phyloP scores from a whole-genome alignment of 2,797 vertebrate genomes.

The Podarcis siculus region DNA sequence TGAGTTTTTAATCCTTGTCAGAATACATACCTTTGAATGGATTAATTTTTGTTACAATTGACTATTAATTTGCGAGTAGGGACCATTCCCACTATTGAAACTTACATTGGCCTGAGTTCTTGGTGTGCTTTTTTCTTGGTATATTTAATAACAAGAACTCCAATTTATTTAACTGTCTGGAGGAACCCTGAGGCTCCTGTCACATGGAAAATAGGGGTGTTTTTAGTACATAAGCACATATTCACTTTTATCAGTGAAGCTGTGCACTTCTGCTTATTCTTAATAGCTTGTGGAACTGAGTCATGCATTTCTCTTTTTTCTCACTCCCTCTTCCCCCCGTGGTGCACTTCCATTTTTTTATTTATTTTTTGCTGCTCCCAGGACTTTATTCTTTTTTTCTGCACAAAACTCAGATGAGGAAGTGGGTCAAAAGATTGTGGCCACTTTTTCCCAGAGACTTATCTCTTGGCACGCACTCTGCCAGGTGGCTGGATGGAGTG shows the following conservation, averaged over 20 bases:
- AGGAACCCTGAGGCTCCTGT: no score
- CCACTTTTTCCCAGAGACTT: slow-evolving; percentile 13
- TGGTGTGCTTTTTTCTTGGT: no score
- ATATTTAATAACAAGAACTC: no score
- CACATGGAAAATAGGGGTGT: background rate
- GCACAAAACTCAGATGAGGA: background rate
- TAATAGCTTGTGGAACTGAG: slow-evolving; percentile 17
- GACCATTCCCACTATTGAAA: no score
- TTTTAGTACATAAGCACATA: background rate
- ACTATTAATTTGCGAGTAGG: no score
- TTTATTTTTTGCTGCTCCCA: slow-evolving; percentile 17
- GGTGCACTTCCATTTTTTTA: background rate
- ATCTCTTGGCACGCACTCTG: background rate
- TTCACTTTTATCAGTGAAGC: background rate
- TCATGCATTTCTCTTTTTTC: slow-evolving; percentile 37
- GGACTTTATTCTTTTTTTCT: background rate
- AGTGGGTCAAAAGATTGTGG: background rate
- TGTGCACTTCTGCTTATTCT: slow-evolving; percentile 3
- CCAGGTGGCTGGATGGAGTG: background rate
- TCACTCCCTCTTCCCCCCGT: background rate
- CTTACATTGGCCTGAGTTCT: no score
- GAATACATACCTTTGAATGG: no score
- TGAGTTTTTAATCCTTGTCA: no score
- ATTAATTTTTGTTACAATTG: no score
- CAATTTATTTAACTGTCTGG: no score